Evolutionary conservation across 2,888 invertebrate species (phyloP).

Genomic region (Cheilosia urbana): DNA sequence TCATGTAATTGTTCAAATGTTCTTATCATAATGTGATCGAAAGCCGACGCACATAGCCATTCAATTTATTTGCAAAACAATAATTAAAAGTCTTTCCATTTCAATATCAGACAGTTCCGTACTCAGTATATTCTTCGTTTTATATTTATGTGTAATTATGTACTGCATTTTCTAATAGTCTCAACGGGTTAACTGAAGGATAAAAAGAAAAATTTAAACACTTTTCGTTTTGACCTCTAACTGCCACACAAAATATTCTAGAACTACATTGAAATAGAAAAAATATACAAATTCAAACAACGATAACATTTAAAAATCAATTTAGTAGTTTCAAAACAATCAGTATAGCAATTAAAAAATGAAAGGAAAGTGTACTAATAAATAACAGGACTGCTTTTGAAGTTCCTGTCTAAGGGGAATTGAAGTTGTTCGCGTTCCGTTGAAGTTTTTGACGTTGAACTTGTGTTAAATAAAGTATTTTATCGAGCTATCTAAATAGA

Average conservation of each 20-base stretch:
- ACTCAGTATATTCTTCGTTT: slow-evolving; percentile 14
- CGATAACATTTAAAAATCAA: slow-evolving; percentile 59
- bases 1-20: slow-evolving; percentile 41
- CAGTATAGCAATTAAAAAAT: slow-evolving; percentile 48
- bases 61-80: slow-evolving; percentile 58
- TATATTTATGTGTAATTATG: slow-evolving; percentile 23
- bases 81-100: slow-evolving; percentile 34
- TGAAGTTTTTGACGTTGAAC: slow-evolving; percentile 57
- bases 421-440: slow-evolving; percentile 43
- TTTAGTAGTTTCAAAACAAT: slow-evolving; percentile 42
- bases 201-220: slow-evolving; percentile 46
- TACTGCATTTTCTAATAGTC: slow-evolving; percentile 29
- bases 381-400: slow-evolving; percentile 60
- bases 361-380: slow-evolving; percentile 58
- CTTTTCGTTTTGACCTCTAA: slow-evolving; percentile 51
- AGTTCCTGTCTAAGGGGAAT: slow-evolving; percentile 51
- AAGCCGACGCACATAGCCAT: slow-evolving; percentile 31
- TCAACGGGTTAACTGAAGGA: slow-evolving; percentile 39
- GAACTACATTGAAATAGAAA: slow-evolving; percentile 51
- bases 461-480: slow-evolving; percentile 23
- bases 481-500: slow-evolving; percentile 89
- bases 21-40: slow-evolving; percentile 27
- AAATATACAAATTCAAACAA: slow-evolving; percentile 50
- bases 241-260: slow-evolving; percentile 43
- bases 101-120: slow-evolving; percentile 30